Evolutionary conservation across 2,113 vertebrate genomes (phyloP), one percentile per base, ranked within the genome.

Genomic region (Callorhinus ursinus): DNA sequence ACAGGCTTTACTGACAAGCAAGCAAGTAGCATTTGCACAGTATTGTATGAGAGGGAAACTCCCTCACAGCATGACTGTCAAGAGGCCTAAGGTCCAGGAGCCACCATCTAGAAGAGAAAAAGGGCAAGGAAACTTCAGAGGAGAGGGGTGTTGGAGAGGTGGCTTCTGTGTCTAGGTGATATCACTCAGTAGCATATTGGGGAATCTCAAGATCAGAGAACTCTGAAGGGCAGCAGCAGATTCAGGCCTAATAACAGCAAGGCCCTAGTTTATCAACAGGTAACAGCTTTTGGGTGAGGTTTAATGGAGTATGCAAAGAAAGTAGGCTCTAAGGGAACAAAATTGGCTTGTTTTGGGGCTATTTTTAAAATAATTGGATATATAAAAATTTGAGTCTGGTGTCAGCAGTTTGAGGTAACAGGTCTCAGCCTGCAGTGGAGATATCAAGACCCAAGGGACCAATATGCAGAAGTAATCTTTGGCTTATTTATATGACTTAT

Each of bases 81-180:
- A 53, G 9, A 33, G 13, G 3, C 33, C 26, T 53, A 31, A 10
- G 2, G 39, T n/a, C 18, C 57, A 63, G 71, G 42, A 33, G 8
- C 10, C 26, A 33, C 33, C 18, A 3, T 61, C 28, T 10, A 49
- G 15, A 49, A 14, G 12, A 16, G 11, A n/a, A 65, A 24, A 31
- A 22, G 18, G 26, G 7, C 12, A 18, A 39, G 51, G 6, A 53
- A 31, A 24, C 22, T 76, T 24, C 6, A 42, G 28, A 49, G 36
- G 9, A 82, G 24, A 42, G 0, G n/a, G 24, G 2, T 10, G 28
- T 2, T 5, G 4, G 81, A 24, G 2, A 10, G 14, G 71, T 57
- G 7, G 1, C 76, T 83, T 10, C 24, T 22, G 16, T 4, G 14
- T n/a, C 36, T 46, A n/a, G 36, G 2, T 1, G 18, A 21, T 85